Base-by-base conservation (phyloP, 2,113 vertebrate genomes). In the Bubo bubo region DNA sequence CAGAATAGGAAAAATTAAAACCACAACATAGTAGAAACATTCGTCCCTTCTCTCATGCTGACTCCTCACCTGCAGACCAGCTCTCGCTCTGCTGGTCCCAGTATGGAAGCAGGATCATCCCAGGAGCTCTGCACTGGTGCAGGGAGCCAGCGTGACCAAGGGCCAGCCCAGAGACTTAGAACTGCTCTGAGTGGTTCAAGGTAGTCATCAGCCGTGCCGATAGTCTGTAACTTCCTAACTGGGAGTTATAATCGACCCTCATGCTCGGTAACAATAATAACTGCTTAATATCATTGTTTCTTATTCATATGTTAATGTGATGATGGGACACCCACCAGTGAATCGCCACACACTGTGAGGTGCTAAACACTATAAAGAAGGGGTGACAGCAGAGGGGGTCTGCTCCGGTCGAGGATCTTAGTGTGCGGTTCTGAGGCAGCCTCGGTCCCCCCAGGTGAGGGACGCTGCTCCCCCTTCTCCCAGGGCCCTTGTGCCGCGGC, bases 61-160 rank as follows among this genome's bases (percentile, higher is more conserved):
- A 15, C 27, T 63, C 52, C 72, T 79, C 30, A 39, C n/a, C 56
- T 50, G 23, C 83, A 82, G 86, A 18, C 20, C 37, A 47, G 37
- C 34, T 59, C 26, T 8, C 2, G 0, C 58, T 34, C 7, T 20
- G 19, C 56, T 14, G 14, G 60, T 75, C 47, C 76, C 60, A 16
- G 47, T 2, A 2, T 4, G 12, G 37, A 34, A 27, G 24, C 14
- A 45, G 60, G 30, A 26, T 26, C 17, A 2, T 10, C 68, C 23
- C 10, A 8, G 27, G 18, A 72, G n/a, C 23, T 43, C 37, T 26
- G 14, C 49, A 10, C 20, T 14, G 39, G 9, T 26, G 23, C 35
- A 21, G 12, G 37, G 35, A 35, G 6, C 13, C 47, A 37, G 49
- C 2, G 0, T 3, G 10, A 37, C 23, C 2, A 0, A 18, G 19